Evolutionary conservation across 2,113 vertebrate species (phyloP), one percentile per base, ranked within the genome.

Genomic region (Rhombomys opimus): DNA sequence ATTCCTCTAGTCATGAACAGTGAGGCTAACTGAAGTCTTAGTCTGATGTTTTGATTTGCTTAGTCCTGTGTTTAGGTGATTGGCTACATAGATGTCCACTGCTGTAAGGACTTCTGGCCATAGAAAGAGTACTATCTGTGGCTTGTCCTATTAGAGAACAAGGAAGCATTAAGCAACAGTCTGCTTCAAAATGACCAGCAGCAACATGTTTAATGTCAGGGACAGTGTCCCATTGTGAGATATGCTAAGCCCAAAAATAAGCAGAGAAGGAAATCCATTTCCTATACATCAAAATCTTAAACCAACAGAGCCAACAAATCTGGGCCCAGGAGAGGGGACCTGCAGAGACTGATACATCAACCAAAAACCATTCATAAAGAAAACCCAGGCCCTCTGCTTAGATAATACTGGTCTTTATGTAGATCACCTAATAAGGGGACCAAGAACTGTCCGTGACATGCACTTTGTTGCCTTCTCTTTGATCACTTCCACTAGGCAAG

Each of bases 201-300:
- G 17, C 10, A 22, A 32, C 38, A 54, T 63, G 72, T 25, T 25
- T 41, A 61, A 89, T 59, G 9, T 20, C 1, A 13, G 93, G 54
- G 65, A 87, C 13, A 61, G 12, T 41, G 52, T 76, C 27, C 57
- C 46, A 3, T 88, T 63, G 32, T 91, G 32, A 86, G 50, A 30
- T 92, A 68, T 72, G 61, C 77, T 80, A 81, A 91, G 89, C 9
- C 46, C 87, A 63, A 61, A 61, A 78, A 87, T 50, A 86, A 95
- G 72, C n/a, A 89, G 50, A 94, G 75, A 86, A 84, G 20, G 81
- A 84, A 25, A 86, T 61, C 23, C 57, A 70, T 35, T 63, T 27
- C 84, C 27, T 75, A 65, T 32, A 94, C 22, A 52, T 17, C n/a
- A 20, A 52, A 72, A 41, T 41, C 4, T 41, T 41, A 41, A 41